Conservation (phyloP, 2,113 vertebrate species). For the Megaceryle torquata region DNA sequence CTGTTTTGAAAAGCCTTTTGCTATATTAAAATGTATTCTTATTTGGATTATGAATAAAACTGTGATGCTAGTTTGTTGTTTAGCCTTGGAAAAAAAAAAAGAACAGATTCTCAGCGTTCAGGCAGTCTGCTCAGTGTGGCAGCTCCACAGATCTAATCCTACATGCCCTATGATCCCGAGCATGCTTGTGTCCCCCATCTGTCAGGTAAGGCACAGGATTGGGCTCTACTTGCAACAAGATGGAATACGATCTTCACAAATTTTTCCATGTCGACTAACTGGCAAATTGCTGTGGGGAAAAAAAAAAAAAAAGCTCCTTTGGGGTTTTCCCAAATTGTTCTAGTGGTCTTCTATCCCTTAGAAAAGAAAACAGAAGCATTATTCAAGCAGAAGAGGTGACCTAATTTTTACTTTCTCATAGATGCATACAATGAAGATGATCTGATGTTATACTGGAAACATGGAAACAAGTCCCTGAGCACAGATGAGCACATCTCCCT, state of each 20-base stretch:
- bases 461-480: slow-evolving; percentile 87
- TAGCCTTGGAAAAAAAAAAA: not conserved
- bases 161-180: not conserved
- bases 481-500: slow-evolving; percentile 88
- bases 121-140: not conserved
- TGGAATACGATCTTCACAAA: not conserved
- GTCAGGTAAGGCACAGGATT: not conserved
- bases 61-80: not conserved
- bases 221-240: not conserved
- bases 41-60: not conserved
- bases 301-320: not conserved
- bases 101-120: not conserved
- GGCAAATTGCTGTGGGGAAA: not conserved
- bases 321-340: not conserved
- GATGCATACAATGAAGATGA: slow-evolving; percentile 93
- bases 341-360: not conserved
- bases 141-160: not conserved
- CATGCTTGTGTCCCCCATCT: not conserved
- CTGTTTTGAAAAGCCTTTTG: not conserved
- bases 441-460: slow-evolving; percentile 93
- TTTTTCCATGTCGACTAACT: not conserved
- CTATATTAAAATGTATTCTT: not conserved
- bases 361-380: not conserved
- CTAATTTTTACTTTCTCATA: slow-evolving; percentile 62
- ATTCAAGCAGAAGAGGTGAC: not conserved